Evolutionary conservation across 2,797 vertebrate genomes (phyloP), one percentile per base, ranked within the genome.

Genomic region (Champsocephalus gunnari): DNA sequence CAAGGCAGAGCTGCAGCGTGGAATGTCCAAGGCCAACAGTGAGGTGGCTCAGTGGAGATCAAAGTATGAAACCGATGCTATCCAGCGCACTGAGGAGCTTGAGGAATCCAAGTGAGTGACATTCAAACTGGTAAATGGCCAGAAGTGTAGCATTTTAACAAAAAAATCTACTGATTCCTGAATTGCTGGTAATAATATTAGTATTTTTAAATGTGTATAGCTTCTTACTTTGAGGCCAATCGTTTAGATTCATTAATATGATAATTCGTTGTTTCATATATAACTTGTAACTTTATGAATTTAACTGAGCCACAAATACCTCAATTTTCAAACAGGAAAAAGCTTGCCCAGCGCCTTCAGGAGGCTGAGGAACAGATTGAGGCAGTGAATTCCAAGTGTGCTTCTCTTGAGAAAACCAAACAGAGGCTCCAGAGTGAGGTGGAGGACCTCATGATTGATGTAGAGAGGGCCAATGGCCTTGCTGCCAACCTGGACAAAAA

Each of bases 21-120:
- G 88, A 69, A 87, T 96, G 88, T 96, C 96, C 81, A 96, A 96
- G 88, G 96, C 96, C 86, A 97, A 97, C 90, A 92, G 94, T 0
- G 96, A 97, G 86, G 96, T 97, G 83, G 96, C 96, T 78, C 95
- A 96, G 81, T 97, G 96, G 96, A 96, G 96, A 88, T 87, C 91
- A 53, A 97, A 96, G 87, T 96, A 96, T 7, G 96, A 96, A 86
- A 96, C 95, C 0, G 96, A 96, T 2, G 96, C 95, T 12, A 95
- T 96, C 76, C 96, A 96, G 92, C 91, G 87, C 49, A 87, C 84
- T 66, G 88, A 89, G 75, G 88, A 89, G 74, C 85, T 88, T 67
- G 85, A 87, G 70, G 83, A 89, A 62, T 9, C 87, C 71, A 90
- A 94, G 94, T 90, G 28, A 83, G 84, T 82, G 16, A 10, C 48